Percentiles rank a stretch among this genome's conserved stretches.
These are phyloP conservation scores for Wasmannia auropunctata DNA, from an alignment of 1,140 invertebrate genomes.

Conservation along the genomic window DNA sequence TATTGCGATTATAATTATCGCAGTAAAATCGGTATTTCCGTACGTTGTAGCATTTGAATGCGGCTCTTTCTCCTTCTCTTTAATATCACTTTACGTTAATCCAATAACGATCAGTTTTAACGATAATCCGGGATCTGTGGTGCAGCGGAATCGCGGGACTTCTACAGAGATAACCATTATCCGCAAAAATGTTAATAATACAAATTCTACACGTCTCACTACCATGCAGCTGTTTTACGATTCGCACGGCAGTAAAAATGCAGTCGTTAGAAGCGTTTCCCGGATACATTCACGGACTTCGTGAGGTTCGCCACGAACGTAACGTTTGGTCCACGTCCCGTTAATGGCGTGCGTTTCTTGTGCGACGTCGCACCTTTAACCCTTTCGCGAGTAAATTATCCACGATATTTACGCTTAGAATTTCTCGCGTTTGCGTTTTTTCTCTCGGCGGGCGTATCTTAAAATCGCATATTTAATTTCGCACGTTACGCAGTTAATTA, in stretches of 20 bases:
- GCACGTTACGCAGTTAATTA: constrained; percentile 42
- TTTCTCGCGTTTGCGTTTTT: constrained; percentile 9
- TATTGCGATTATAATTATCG: background rate
- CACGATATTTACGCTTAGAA: constrained; percentile 11
- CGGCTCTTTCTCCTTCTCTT: background rate
- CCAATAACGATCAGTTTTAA: background rate
- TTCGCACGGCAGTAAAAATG: background rate
- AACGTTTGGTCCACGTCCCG: constrained; percentile 37
- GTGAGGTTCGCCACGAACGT: background rate
- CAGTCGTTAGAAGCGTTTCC: constrained; percentile 20
- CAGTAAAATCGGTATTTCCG: background rate
- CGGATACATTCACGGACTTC: constrained; percentile 15
- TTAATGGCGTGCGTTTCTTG: constrained; percentile 20
- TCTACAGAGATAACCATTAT: background rate
- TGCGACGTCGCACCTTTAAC: constrained; percentile 31
- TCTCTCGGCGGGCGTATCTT: background rate
- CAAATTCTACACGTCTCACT: background rate
- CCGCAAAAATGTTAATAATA: constrained; percentile 3
- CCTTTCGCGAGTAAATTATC: constrained; percentile 44
- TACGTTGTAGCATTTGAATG: background rate
- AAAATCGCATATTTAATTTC: constrained; percentile 45
- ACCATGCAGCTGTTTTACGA: background rate
- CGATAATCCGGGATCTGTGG: background rate
- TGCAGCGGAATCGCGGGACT: background rate
- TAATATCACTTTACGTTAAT: background rate